Conservation (phyloP, 2,113 vertebrate species). For the Cyanoliseus patagonus region DNA sequence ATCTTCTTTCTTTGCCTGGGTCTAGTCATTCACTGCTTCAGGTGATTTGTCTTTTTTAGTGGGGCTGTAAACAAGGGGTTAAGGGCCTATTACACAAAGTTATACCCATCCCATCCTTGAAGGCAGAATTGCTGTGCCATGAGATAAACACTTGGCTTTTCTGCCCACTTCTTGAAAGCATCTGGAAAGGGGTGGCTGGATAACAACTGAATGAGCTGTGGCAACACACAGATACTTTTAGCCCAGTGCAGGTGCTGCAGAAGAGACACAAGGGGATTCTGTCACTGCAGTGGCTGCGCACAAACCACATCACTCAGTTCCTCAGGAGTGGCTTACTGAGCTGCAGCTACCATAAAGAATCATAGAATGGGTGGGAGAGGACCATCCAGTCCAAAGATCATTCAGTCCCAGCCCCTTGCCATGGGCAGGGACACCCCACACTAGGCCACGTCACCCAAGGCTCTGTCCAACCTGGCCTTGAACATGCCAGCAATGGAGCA, state of each 20-base stretch:
- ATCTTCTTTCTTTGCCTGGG: neutral
- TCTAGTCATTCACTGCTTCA: neutral
- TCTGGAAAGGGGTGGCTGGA: neutral
- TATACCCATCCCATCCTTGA: neutral
- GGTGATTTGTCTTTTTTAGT: constrained; percentile 55
- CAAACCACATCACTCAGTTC: neutral
- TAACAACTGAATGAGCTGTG: neutral
- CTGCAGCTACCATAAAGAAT: neutral
- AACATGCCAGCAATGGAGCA: neutral
- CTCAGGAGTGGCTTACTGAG: neutral
- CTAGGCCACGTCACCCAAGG: neutral
- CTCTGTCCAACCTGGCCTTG: neutral
- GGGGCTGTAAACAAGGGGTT: constrained; percentile 35
- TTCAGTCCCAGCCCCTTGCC: neutral
- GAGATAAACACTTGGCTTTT: neutral
- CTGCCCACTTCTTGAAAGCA: neutral
- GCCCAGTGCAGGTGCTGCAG: neutral
- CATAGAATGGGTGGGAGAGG: neutral
- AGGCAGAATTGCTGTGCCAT: neutral
- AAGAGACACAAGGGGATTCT: neutral
- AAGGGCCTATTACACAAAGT: constrained; percentile 25
- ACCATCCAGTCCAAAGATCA: neutral
- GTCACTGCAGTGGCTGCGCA: neutral
- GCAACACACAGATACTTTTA: neutral
- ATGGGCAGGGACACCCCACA: neutral